Conservation (phyloP, 2,113 vertebrate genomes). For the Erinaceus europaeus region DNA sequence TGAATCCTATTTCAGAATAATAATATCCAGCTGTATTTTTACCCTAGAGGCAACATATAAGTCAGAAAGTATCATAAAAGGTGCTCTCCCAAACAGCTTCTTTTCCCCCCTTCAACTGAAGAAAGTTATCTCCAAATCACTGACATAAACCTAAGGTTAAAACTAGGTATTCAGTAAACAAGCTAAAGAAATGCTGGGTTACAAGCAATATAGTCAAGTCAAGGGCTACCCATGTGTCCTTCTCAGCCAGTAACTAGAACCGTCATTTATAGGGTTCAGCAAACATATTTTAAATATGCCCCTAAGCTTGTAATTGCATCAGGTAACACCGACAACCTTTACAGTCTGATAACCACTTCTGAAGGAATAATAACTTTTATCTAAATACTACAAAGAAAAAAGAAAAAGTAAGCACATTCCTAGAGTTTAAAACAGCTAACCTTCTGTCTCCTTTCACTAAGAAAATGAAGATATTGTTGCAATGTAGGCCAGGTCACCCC, state of each 20-base stretch:
- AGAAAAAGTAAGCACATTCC: conserved; percentile 30
- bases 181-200: not conserved
- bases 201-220: not conserved
- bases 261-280: not conserved
- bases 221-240: not conserved
- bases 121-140: not conserved
- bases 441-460: conserved; percentile 2
- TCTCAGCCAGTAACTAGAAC: not conserved
- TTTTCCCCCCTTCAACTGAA: not conserved
- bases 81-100: not conserved
- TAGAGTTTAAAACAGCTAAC: conserved; percentile 1
- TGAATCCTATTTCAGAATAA: not conserved
- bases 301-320: not conserved
- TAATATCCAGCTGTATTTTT: not conserved
- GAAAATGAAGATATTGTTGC: conserved; percentile 22
- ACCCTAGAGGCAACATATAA: not conserved
- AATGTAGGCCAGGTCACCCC: not conserved
- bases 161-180: not conserved
- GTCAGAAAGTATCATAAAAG: not conserved
- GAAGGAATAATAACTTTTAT: conserved; percentile 39
- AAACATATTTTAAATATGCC: conserved; percentile 9
- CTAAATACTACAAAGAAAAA: conserved; percentile 33
- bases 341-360: conserved; percentile 44
- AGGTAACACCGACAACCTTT: conserved; percentile 24
- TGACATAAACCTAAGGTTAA: not conserved